phyloP scores from a whole-genome alignment of 2,888 invertebrate species.

The Bimastos eiseni region DNA sequence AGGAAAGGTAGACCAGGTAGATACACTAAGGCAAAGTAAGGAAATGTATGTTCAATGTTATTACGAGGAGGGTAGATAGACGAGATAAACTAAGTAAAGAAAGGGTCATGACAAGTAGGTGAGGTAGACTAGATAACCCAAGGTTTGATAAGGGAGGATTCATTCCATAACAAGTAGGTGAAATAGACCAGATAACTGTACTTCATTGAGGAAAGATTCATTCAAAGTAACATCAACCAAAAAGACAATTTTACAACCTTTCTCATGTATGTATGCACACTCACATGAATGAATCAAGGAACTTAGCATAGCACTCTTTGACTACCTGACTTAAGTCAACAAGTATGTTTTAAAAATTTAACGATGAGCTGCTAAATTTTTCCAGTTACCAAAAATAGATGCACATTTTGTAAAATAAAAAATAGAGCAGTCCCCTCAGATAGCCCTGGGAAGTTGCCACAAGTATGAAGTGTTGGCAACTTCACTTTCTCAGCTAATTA shows the following conservation, averaged over 20 bases:
- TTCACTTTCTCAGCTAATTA: neutral
- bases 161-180: neutral
- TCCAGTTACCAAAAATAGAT: neutral
- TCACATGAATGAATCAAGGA: too few species aligned
- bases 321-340: too few species aligned
- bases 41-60: too few species aligned
- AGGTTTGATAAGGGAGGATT: neutral
- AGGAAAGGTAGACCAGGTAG: neutral
- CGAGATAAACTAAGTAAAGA: neutral
- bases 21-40: neutral
- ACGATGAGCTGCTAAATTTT: too few species aligned
- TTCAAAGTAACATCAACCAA: too few species aligned
- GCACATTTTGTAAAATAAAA: neutral
- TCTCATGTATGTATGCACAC: too few species aligned
- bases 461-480: too few species aligned
- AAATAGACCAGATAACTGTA: neutral
- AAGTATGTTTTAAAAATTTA: too few species aligned
- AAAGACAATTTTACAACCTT: too few species aligned
- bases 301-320: too few species aligned
- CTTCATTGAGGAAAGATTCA: too few species aligned
- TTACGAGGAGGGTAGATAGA: too few species aligned
- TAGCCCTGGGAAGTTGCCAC: neutral
- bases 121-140: neutral
- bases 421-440: neutral
- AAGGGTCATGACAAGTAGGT: neutral